Conservation (phyloP, 2,888 invertebrate genomes). For the Therioaphis trifolii region DNA sequence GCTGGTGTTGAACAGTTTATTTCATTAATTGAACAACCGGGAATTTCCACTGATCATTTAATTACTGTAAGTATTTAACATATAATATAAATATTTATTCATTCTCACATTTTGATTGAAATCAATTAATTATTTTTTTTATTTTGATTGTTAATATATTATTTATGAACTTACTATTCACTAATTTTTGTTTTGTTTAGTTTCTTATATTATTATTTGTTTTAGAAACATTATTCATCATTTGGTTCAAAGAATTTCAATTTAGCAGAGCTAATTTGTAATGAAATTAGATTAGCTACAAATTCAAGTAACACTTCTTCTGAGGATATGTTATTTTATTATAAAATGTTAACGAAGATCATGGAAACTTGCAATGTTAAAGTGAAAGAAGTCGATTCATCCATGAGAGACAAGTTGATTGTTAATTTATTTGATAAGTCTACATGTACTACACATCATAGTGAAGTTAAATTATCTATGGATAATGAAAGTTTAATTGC, state of each 20-base stretch:
- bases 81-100: too few relatives aligned
- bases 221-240: conserved; percentile 45
- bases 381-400: conserved; percentile 37
- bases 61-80: conserved; percentile 38
- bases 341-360: conserved; percentile 36
- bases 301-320: not conserved
- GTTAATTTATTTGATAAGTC: not conserved
- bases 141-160: too few relatives aligned
- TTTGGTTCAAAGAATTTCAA: conserved; percentile 47
- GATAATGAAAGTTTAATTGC: not conserved
- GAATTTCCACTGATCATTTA: not conserved
- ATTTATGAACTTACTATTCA: too few relatives aligned
- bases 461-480: not conserved
- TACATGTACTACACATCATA: not conserved
- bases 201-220: not conserved
- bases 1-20: conserved; percentile 30
- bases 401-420: conserved; percentile 12
- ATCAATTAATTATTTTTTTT: too few relatives aligned
- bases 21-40: conserved; percentile 11
- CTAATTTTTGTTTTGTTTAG: too few relatives aligned
- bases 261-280: conserved; percentile 51
- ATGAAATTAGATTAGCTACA: conserved; percentile 51
- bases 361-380: conserved; percentile 31
- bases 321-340: conserved; percentile 41
- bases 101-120: too few relatives aligned